A percentile compares a stretch with the other conserved stretches of the same genome.
Conservation (phyloP, 2,797 vertebrate species). For the Melanotaenia pygmaea region DNA sequence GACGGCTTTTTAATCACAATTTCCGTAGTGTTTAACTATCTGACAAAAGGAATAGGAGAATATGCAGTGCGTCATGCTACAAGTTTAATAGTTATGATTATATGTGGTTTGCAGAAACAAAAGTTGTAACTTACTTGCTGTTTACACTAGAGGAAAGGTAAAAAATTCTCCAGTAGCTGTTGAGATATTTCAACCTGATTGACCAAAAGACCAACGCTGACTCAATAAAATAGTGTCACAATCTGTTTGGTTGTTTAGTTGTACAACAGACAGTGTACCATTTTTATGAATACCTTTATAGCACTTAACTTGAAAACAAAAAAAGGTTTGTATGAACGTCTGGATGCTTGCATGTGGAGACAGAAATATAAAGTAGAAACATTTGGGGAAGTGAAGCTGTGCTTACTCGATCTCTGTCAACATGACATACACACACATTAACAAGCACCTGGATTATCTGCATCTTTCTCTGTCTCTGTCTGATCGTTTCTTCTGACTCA, state of each 20-base stretch:
- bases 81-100: neutral
- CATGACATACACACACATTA: constrained; percentile 22
- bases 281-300: neutral
- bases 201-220: neutral
- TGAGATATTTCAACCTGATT: neutral
- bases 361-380: constrained; percentile 42
- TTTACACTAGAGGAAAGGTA: neutral
- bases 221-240: neutral
- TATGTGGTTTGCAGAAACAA: neutral
- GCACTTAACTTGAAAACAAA: constrained; percentile 9
- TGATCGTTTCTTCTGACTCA: neutral
- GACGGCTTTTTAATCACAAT: too few species aligned
- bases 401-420: constrained; percentile 27
- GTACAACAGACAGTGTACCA: neutral
- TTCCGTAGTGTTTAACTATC: too few species aligned
- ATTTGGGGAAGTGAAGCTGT: constrained; percentile 59
- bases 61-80: neutral
- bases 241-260: constrained; percentile 1
- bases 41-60: too few species aligned
- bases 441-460: constrained; percentile 29
- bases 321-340: constrained; percentile 9
- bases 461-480: constrained; percentile 10
- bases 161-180: neutral
- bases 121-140: neutral
- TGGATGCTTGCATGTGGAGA: constrained; percentile 21